Evolutionary conservation across 2,888 invertebrate genomes (phyloP).

Genomic region (Ornithoptera alexandrae): DNA sequence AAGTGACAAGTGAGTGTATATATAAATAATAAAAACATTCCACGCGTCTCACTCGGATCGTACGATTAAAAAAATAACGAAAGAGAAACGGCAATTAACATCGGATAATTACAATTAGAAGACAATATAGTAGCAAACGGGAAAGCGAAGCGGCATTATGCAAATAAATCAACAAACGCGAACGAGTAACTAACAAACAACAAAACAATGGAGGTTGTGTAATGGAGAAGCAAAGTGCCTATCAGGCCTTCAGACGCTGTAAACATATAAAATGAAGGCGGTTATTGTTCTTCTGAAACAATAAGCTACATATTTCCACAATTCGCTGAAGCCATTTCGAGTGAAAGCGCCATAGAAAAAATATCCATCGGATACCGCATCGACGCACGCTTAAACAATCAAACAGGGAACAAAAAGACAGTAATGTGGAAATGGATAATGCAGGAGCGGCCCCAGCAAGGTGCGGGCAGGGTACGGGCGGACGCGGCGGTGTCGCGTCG

Average conservation of each 20-base stretch:
- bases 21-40: conserved; percentile 5
- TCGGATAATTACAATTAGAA: conserved; percentile 29
- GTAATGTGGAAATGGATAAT: conserved; percentile 78
- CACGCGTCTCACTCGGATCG: background rate
- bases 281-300: conserved; percentile 77
- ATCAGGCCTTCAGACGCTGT: conserved; percentile 72
- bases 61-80: conserved; percentile 22
- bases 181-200: conserved; percentile 48
- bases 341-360: conserved; percentile 73
- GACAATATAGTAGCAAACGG: conserved; percentile 29
- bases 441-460: conserved; percentile 48
- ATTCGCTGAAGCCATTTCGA: conserved; percentile 75
- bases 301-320: conserved; percentile 77
- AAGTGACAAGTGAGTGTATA: background rate
- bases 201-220: conserved; percentile 48
- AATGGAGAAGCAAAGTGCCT: conserved; percentile 70
- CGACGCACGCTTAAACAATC: conserved; percentile 79
- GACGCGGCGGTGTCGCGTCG: conserved; percentile 25
- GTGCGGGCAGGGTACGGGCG: conserved; percentile 40
- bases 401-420: conserved; percentile 76
- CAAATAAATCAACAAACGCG: conserved; percentile 47
- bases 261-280: conserved; percentile 76
- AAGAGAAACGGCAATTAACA: conserved; percentile 27
- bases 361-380: conserved; percentile 73
- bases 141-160: conserved; percentile 32